Evolutionary conservation across 2,888 invertebrate species (phyloP).

Genomic region (Ernsta delagoae): DNA sequence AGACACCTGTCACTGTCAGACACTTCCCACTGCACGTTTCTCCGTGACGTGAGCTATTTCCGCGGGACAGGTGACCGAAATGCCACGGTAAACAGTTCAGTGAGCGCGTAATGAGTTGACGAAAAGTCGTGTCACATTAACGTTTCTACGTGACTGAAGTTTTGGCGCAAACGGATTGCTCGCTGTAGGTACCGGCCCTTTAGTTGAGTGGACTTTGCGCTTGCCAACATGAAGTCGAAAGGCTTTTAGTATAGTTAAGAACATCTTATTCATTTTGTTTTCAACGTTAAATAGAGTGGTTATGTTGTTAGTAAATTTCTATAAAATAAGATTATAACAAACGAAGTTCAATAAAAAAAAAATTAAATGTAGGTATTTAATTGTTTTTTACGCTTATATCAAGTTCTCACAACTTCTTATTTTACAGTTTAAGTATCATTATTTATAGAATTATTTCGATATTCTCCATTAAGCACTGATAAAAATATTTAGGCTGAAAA

Average conservation of each 20-base stretch:
- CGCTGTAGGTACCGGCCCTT: not conserved
- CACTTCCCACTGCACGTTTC: not conserved
- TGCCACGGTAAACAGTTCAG: conserved; percentile 29
- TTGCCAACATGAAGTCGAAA: not conserved
- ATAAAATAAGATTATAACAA: not conserved
- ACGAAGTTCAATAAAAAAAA: no score
- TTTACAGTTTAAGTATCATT: no score
- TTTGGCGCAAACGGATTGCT: conserved; percentile 8
- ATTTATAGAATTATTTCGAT: no score
- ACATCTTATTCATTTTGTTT: not conserved
- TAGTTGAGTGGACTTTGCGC: not conserved
- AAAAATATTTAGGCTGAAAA: no score
- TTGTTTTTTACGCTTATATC: no score
- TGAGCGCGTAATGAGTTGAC: conserved; percentile 36
- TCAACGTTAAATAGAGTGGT: not conserved
- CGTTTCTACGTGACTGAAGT: conserved; percentile 36
- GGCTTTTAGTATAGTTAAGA: not conserved
- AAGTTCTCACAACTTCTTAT: no score
- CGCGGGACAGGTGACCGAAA: conserved; percentile 31
- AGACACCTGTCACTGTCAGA: not conserved
- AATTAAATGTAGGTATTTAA: no score
- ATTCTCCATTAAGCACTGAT: no score
- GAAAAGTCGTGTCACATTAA: conserved; percentile 37
- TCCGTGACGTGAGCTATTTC: conserved; percentile 25
- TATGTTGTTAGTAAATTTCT: not conserved